These are phyloP conservation scores for Toxotes lorentzi DNA, from an alignment of 2,797 vertebrate genomes.

Conservation along the genomic window DNA sequence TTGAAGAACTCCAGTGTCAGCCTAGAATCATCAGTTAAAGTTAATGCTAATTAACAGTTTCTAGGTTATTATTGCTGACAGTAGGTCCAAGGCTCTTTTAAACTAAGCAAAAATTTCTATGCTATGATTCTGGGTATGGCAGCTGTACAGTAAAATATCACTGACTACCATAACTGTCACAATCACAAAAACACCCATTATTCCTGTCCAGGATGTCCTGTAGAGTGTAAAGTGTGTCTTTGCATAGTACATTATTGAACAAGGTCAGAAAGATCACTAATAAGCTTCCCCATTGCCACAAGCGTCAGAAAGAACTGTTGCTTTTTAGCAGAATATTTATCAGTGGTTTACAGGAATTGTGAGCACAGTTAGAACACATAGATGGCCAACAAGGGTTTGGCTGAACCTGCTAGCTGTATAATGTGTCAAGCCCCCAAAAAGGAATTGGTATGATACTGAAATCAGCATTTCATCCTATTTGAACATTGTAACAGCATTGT, in stretches of 20 bases:
- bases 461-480: background rate
- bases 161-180: background rate
- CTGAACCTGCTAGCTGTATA: background rate
- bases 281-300: background rate
- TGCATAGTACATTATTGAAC: background rate
- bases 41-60: background rate
- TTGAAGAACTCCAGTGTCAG: background rate
- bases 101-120: background rate
- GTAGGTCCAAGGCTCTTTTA: background rate
- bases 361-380: slow-evolving; percentile 2
- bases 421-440: background rate
- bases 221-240: background rate
- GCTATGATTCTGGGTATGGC: background rate
- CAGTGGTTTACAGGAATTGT: background rate
- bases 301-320: background rate
- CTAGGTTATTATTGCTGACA: background rate
- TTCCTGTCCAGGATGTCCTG: background rate
- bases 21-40: background rate
- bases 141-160: background rate
- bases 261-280: background rate
- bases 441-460: background rate
- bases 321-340: background rate
- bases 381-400: background rate
- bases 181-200: background rate
- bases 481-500: background rate